phyloP scores from a whole-genome alignment of 37 sponge, comb jelly and placozoan genomes.

The Beroe ovata region DNA sequence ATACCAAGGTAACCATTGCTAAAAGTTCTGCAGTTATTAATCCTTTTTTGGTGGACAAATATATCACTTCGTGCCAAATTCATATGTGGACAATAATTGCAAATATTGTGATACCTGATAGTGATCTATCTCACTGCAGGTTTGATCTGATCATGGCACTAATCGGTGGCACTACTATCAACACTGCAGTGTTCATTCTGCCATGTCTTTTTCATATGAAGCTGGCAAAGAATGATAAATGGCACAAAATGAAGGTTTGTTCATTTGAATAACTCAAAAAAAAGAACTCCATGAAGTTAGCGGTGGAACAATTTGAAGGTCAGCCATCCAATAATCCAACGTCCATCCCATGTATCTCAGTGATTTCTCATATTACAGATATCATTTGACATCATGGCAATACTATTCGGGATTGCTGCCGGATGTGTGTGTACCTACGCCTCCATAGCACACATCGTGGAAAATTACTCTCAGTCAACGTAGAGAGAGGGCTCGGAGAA shows the following conservation, averaged over 20 bases:
- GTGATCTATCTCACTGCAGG: background rate
- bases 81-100: too few relatives aligned
- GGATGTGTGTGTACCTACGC: conserved; percentile 33
- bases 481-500: too few relatives aligned
- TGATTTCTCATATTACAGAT: conserved; percentile 32
- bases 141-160: conserved; percentile 49
- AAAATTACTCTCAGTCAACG: too few relatives aligned
- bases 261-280: too few relatives aligned
- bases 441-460: conserved; percentile 22
- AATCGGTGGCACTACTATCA: conserved; percentile 45
- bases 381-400: conserved; percentile 1
- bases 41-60: too few relatives aligned
- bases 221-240: conserved; percentile 32
- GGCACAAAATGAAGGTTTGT: conserved; percentile 7
- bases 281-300: too few relatives aligned
- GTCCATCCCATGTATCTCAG: too few relatives aligned
- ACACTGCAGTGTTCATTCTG: conserved; percentile 45
- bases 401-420: background rate
- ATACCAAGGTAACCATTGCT: conserved; percentile 12
- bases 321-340: too few relatives aligned
- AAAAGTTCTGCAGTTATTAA: too few relatives aligned
- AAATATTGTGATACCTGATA: too few relatives aligned
- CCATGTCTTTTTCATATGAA: conserved; percentile 24
- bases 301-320: too few relatives aligned
- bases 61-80: too few relatives aligned